Evolutionary conservation across 2,113 vertebrate species (phyloP), one percentile per base, ranked within the genome.

Genomic region (Corythornis cristatus): DNA sequence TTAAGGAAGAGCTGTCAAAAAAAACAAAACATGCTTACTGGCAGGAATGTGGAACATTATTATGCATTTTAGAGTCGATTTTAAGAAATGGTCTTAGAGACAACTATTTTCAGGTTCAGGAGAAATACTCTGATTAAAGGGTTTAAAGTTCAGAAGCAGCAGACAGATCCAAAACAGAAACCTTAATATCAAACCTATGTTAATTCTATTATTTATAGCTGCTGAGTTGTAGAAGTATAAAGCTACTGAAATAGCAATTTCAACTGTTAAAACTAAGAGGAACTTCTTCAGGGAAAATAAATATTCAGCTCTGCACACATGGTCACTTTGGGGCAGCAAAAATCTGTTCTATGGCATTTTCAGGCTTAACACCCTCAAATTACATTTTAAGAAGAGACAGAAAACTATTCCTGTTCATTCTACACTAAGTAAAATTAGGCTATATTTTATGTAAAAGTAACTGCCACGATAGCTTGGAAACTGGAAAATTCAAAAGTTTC

Each of bases 1-100:
- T 99, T 99, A 96, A 98, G 98, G 97, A 99, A 99, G 85, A 99
- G 98, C 99, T 99, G 70, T 46, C 53, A 93, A 78, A 94, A 94
- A 66, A 92, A 80, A 51, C 20, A 95, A 73, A 89, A 70, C 5
- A 72, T 7, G 8, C n/a, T 95, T 60, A 95, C 35, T 3, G 66
- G 50, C 17, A 82, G n/a, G 31, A 12, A 68, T 78, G 9, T 5
- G 3, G 13, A 81, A 72, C 4, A 54, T 11, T 23, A 25, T 7
- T 35, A 35, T 4, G 10, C 43, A 67, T 58, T 81, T 46, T 65
- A 83, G 11, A 43, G 31, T 19, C 58, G 21, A 37, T 60, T 60
- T 58, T 37, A 74, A 79, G 18, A 83, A 64, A 68, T 29, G 53
- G 33, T 53, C 37, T 56, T 77, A 53, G 76, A 71, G 12, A 60